Conservation (phyloP, 30 jellyfish, hydroid and myxozoan genomes). For the Aurelia coerulea region DNA sequence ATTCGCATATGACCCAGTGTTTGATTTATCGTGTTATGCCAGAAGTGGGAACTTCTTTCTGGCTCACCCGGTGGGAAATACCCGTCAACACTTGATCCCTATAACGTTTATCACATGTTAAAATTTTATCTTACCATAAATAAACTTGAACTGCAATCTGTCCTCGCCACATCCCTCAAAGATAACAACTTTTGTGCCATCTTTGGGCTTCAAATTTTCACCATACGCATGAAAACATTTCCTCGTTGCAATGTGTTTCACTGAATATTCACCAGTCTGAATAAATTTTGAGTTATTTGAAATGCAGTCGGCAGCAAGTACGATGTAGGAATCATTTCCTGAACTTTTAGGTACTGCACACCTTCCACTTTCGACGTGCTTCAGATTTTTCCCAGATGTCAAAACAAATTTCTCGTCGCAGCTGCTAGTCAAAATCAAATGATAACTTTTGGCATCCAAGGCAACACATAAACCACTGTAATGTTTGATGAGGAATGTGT, state of each 20-base stretch:
- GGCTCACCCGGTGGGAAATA: no score
- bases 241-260: constrained; percentile 31
- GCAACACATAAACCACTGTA: constrained; percentile 23
- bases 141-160: constrained; percentile 27
- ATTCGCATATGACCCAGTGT: no score
- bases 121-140: neutral
- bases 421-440: neutral
- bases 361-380: constrained; percentile 7
- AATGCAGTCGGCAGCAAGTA: neutral
- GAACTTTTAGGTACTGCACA: constrained; percentile 14
- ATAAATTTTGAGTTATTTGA: neutral
- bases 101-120: no score
- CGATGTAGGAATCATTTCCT: neutral
- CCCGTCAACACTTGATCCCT: no score
- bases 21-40: no score
- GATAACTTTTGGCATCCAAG: neutral
- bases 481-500: constrained; percentile 15
- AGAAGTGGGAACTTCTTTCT: no score
- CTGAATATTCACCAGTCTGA: constrained; percentile 22
- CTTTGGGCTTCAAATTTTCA: constrained; percentile 15
- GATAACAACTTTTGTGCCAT: constrained; percentile 43
- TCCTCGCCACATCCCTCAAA: constrained; percentile 38
- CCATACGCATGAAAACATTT: constrained; percentile 57
- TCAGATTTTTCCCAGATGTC: neutral
- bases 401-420: constrained; percentile 21